A percentile compares a stretch with the other conserved stretches of the same genome.
Conservation (phyloP, 2,797 vertebrate genomes). For the Manis javanica region DNA sequence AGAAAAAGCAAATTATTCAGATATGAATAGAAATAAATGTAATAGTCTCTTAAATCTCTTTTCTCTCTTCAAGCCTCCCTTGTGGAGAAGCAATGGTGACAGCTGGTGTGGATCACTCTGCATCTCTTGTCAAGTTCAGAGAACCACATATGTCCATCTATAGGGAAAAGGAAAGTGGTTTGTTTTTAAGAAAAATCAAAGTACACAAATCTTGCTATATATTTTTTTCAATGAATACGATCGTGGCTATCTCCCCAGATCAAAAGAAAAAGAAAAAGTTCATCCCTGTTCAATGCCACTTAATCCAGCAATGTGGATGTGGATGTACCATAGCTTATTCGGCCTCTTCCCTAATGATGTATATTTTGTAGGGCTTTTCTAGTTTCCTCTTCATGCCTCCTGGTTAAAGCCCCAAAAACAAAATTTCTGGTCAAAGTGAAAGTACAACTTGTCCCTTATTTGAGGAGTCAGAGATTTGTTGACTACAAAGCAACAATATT, state of each 20-base stretch:
- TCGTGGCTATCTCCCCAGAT: not conserved
- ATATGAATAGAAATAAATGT: not conserved
- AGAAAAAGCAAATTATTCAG: not conserved
- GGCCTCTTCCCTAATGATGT: fast-evolving
- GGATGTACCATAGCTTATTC: no score
- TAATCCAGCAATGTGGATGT: not conserved
- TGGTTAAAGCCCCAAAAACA: not conserved
- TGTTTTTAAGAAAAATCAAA: not conserved
- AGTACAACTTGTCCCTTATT: not conserved
- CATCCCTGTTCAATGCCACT: no score
- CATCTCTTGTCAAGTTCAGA: not conserved
- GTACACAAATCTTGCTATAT: not conserved
- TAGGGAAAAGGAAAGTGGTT: not conserved
- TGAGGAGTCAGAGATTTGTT: not conserved
- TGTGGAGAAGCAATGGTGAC: not conserved
- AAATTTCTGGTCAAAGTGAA: not conserved
- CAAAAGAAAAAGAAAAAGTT: not conserved
- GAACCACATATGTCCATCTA: not conserved
- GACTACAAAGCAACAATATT: not conserved
- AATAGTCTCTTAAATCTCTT: not conserved
- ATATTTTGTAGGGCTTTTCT: not conserved
- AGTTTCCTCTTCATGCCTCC: not conserved
- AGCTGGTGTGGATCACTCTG: fast-evolving
- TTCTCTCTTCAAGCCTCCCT: not conserved
- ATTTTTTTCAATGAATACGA: not conserved